Base-by-base conservation (phyloP, 2,113 vertebrate species). In the Cromileptes altivelis region DNA sequence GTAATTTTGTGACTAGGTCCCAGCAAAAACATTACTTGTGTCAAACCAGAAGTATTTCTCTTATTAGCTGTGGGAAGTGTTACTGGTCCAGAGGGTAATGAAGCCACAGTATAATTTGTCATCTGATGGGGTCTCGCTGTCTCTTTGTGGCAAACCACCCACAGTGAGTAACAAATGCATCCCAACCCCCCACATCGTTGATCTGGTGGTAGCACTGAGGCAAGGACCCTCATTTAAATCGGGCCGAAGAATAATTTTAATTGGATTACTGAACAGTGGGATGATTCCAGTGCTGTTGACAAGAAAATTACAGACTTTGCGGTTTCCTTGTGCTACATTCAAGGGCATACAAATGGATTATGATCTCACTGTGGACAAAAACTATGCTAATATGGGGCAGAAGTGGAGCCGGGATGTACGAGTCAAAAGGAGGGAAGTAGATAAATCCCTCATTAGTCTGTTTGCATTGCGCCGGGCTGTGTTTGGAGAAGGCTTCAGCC, bases 371-470 rank as follows among this genome's bases (percentile, higher is more conserved):
- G 72, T 67, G 73, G 85, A 89, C 79, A 79, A 82, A 85, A 91
- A 80, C 81, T 91, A 91, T 91, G 88, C 86, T 89, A 93, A 94
- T 92, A 64, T 49, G 23, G 76, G 75, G 47, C 84, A 92, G 67
- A 68, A 92, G 80, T 82, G 81, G 69, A 88, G 81, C 70, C 37
- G 55, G 80, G 75, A 71, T 77, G n/a, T 77, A 55, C 5, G 57
- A 89, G 81, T 89, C 81, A 72, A 91, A 89, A 81, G 61, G 53
- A 85, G 67, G 70, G 40, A 70, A 82, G 80, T 55, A 85, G 89
- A 91, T 93, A 92, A 91, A 84, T 85, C 88, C 85, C 91, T 94
- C 88, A 93, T 94, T 94, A 91, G 79, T 88, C 37, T 90, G 89
- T 94, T 92, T 93, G 90, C 89, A 70, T 92, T 92, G 80, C 13